These are phyloP conservation scores for Drosophila serrata DNA, from an alignment of 1,140 invertebrate species.

Conservation along the genomic window DNA sequence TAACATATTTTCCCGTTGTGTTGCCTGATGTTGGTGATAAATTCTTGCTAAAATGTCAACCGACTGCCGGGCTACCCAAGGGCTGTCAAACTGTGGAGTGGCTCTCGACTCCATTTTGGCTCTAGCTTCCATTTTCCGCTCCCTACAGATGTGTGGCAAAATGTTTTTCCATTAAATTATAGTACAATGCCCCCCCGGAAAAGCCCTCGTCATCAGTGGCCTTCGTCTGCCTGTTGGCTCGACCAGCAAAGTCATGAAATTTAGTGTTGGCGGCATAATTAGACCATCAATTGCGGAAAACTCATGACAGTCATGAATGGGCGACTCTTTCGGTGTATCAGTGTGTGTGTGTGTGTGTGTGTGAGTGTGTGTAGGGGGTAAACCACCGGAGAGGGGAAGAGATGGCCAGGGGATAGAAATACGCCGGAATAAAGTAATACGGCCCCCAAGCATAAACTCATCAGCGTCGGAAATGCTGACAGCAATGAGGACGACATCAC, in stretches of 20 bases:
- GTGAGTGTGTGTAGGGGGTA: too few species aligned
- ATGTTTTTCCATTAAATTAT: slow-evolving; percentile 78
- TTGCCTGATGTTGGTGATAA: slow-evolving; percentile 12
- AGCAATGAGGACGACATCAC: slow-evolving; percentile 46
- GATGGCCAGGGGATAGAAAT: slow-evolving; percentile 26
- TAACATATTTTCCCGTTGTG: slow-evolving; percentile 14
- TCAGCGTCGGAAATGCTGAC: slow-evolving; percentile 80
- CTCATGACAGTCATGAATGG: slow-evolving; percentile 84
- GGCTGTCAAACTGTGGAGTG: slow-evolving; percentile 58
- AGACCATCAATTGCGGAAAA: slow-evolving; percentile 85
- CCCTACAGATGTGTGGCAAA: slow-evolving; percentile 42
- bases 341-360: slow-evolving; percentile 1
- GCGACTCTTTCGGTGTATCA: slow-evolving; percentile 21
- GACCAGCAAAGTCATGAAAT: slow-evolving; percentile 80
- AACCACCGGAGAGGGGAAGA: slow-evolving; percentile 41
- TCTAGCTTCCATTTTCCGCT: slow-evolving; percentile 11
- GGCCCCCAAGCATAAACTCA: slow-evolving; percentile 78
- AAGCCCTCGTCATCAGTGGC: slow-evolving; percentile 16
- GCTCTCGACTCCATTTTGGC: slow-evolving; percentile 36
- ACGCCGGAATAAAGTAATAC: slow-evolving; percentile 72
- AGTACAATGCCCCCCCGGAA: slow-evolving; percentile 32
- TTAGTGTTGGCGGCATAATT: slow-evolving; percentile 85
- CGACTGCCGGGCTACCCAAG: not conserved
- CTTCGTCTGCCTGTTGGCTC: slow-evolving; percentile 44
- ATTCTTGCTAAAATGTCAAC: slow-evolving; percentile 36